A percentile compares a stretch with the other conserved stretches of the same genome.
phyloP scores from a whole-genome alignment of 2,797 vertebrate species.

The Dicrostonyx torquatus region DNA sequence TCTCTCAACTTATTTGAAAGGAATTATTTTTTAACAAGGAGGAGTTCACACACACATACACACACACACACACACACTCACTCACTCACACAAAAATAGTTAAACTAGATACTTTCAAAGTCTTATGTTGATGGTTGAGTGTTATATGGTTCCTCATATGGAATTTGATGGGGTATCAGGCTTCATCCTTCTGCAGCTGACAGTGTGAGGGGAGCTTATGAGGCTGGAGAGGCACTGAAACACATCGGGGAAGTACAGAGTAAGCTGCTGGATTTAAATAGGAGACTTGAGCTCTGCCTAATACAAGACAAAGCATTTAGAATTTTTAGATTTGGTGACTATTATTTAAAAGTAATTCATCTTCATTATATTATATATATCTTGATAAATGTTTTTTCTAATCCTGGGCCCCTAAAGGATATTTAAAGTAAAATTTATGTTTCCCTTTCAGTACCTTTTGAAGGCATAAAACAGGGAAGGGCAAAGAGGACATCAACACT shows the following conservation, averaged over 20 bases:
- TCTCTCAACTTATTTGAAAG: not conserved
- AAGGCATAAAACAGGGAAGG: slow-evolving; percentile 58
- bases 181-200: not conserved
- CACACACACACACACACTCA: not conserved
- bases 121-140: not conserved
- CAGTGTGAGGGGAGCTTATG: not conserved
- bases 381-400: not conserved
- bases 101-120: not conserved
- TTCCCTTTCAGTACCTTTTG: not conserved
- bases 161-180: not conserved
- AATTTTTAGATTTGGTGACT: slow-evolving; percentile 17
- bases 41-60: not conserved
- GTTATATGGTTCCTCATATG: not conserved
- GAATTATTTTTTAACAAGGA: not conserved
- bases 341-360: not conserved
- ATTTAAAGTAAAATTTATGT: not conserved
- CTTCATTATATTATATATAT: slow-evolving; percentile 11
- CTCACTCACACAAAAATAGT: not conserved
- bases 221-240: not conserved
- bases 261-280: not conserved
- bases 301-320: not conserved
- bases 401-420: not conserved
- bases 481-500: slow-evolving; percentile 50
- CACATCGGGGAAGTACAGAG: not conserved
- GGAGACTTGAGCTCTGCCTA: not conserved